phyloP scores from a whole-genome alignment of 2,797 vertebrate genomes.

The Orientallactaga sibirica region DNA sequence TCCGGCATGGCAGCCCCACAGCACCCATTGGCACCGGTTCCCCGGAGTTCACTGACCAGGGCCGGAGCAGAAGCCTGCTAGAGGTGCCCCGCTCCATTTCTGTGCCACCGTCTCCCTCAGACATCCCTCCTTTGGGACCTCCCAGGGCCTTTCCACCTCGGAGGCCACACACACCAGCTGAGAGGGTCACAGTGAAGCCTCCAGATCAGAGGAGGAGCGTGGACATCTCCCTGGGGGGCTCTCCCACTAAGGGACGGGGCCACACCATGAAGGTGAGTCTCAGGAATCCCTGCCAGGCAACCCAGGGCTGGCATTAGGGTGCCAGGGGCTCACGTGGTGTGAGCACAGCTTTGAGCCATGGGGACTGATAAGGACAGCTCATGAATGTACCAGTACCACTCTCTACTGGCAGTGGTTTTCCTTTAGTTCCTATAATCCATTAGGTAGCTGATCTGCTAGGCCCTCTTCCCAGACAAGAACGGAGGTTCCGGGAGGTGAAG shows the following conservation, averaged over 20 bases:
- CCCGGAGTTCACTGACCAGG: conserved; percentile 92
- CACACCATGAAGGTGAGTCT: conserved; percentile 92
- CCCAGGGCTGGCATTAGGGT: background rate
- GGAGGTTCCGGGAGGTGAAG: background rate
- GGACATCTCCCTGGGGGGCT: conserved; percentile 91
- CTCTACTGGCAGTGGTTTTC: background rate
- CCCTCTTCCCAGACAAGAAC: background rate
- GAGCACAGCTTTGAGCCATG: background rate
- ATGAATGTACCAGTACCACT: accelerated
- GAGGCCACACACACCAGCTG: conserved; percentile 96
- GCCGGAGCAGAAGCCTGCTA: conserved; percentile 93
- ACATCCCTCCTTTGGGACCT: conserved; percentile 92
- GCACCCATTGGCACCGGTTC: conserved; percentile 92
- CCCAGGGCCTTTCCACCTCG: conserved; percentile 91
- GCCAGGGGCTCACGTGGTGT: accelerated
- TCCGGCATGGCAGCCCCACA: conserved; percentile 97
- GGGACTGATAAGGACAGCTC: background rate
- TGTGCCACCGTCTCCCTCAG: conserved; percentile 96
- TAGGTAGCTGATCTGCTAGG: background rate
- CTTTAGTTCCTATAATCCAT: background rate
- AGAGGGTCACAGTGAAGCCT: conserved; percentile 95
- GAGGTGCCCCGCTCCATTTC: conserved; percentile 97
- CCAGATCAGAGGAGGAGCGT: conserved; percentile 90
- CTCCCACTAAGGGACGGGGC: conserved; percentile 92
- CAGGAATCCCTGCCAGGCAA: background rate